Conservation (phyloP, 1,140 invertebrate genomes). For the Galleria mellonella region DNA sequence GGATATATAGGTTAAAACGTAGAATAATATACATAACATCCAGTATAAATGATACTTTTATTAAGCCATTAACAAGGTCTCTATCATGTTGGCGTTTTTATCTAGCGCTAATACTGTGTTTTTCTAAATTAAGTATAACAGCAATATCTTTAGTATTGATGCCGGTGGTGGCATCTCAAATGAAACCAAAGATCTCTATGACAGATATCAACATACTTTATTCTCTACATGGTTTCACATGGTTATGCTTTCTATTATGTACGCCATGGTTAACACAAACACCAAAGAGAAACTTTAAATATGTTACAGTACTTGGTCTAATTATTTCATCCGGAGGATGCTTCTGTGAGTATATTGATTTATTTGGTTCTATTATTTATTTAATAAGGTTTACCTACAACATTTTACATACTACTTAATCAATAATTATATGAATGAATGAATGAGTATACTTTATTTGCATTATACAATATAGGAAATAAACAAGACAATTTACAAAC, state of each 20-base stretch:
- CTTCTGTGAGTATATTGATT: constrained; percentile 48
- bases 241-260: constrained; percentile 58
- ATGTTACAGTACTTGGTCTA: constrained; percentile 47
- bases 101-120: constrained; percentile 55
- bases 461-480: no score
- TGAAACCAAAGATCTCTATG: constrained; percentile 44
- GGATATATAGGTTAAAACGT: constrained; percentile 51
- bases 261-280: constrained; percentile 64
- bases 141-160: constrained; percentile 43
- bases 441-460: no score
- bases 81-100: constrained; percentile 67
- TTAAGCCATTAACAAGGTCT: constrained; percentile 60
- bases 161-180: constrained; percentile 48
- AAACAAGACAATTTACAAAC: no score
- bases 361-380: constrained; percentile 4
- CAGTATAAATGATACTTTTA: constrained; percentile 62
- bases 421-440: not conserved
- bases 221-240: constrained; percentile 59
- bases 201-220: constrained; percentile 57
- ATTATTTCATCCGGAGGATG: constrained; percentile 47
- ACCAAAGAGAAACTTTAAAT: constrained; percentile 66
- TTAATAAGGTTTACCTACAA: not conserved
- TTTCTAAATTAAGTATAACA: constrained; percentile 48
- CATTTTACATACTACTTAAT: not conserved
- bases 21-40: constrained; percentile 49